Base-by-base conservation (phyloP, 1,140 invertebrate species). In the Temnothorax nylanderi region DNA sequence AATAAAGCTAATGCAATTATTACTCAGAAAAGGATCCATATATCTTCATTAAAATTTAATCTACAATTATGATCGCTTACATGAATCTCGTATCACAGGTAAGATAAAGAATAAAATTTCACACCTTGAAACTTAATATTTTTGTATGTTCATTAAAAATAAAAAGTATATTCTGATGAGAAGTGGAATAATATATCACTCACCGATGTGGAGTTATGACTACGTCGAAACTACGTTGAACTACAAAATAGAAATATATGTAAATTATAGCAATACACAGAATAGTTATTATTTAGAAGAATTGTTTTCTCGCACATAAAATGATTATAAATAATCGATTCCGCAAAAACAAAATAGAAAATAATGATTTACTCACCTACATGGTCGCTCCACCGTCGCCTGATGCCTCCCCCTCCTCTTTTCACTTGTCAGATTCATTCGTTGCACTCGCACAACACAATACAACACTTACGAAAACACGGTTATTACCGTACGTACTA, bases 1-100 rank as follows among this genome's bases (percentile, higher is more conserved):
- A 51, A 51, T 37, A 11, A 56, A n/a, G 44, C 13, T 18, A 71
- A 56, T 44, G 0, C 60, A 74, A 75, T 82, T 75, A 58, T 13
- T 54, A 44, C 26, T 44, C 13, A 18, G 11, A n/a, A 26, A 26
- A 26, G 1, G 26, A 26, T 26, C 26, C 26, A 26, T 26, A 26
- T 1, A 26, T 26, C 26, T 26, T 26, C 26, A 26, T 26, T 26
- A 26, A 26, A 26, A 26, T 26, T 26, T 26, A 26, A 26, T 26
- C 26, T 65, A 37, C 7, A 4, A 4, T 41, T 34, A 47, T 4
- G 32, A 64, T 64, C 2, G 11, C 16, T 62, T 18, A 26, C 13
- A 18, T 16, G 26, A 34, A 18, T 2, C 41, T 34, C 26, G 18
- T 54, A 2, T 58, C n/a, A 58, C n/a, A 26, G 8, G n/a, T 3